phyloP scores from a whole-genome alignment of 2,797 vertebrate genomes.

The Strix occidentalis region DNA sequence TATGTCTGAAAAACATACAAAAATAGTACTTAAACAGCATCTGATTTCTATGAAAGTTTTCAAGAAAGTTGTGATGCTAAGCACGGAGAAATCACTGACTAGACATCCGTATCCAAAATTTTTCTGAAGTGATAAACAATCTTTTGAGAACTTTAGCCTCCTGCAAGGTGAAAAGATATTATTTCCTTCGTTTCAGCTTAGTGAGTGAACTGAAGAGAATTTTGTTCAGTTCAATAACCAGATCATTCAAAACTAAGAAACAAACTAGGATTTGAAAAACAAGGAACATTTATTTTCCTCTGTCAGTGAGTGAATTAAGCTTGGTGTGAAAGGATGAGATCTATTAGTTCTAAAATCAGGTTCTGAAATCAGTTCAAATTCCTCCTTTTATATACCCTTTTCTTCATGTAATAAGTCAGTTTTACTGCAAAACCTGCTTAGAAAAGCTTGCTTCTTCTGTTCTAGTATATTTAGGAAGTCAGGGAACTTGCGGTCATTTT shows the following conservation, averaged over 20 bases:
- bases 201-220: not conserved
- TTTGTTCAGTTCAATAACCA: slow-evolving; percentile 6
- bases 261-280: slow-evolving; percentile 40
- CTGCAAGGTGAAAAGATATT: not conserved
- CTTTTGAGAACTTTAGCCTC: slow-evolving; percentile 2
- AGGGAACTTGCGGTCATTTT: slow-evolving; percentile 38
- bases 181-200: not conserved
- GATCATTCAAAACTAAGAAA: slow-evolving; percentile 29
- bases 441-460: not conserved
- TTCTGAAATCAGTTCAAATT: slow-evolving; percentile 2
- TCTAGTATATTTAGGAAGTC: slow-evolving; percentile 6
- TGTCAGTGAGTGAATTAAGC: slow-evolving; percentile 6
- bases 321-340: not conserved
- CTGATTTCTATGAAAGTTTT: not conserved
- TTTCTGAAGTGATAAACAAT: not conserved
- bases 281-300: slow-evolving; percentile 14
- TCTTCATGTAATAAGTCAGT: not conserved
- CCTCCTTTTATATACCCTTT: not conserved
- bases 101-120: not conserved
- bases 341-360: not conserved
- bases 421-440: not conserved
- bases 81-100: not conserved
- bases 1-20: not conserved
- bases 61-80: not conserved
- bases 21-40: not conserved